Evolutionary conservation across 64 coral and sea anemone species (phyloP).

Genomic region (Montipora efflorescens): DNA sequence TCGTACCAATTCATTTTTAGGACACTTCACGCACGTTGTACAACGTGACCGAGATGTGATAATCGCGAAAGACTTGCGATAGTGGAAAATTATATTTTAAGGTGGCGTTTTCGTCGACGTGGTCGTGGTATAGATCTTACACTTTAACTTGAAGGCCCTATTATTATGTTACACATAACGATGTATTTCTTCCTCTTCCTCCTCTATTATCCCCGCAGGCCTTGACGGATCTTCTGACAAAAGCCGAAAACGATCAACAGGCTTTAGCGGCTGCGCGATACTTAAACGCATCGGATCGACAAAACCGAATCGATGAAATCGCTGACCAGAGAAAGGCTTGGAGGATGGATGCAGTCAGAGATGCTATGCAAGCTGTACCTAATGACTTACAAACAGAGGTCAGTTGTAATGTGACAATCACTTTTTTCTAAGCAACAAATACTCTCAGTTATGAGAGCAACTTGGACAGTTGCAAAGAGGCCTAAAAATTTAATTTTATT

Average conservation of each 20-base stretch:
- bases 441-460: no score
- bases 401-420: neutral
- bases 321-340: constrained; percentile 75
- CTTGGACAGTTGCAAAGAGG: no score
- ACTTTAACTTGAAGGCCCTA: no score
- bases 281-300: constrained; percentile 53
- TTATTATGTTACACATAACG: no score
- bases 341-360: constrained; percentile 81
- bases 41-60: neutral
- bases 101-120: no score
- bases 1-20: no score
- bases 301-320: constrained; percentile 71
- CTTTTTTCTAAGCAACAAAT: no score
- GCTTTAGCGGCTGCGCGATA: constrained; percentile 80
- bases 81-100: no score
- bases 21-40: no score
- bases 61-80: neutral
- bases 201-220: constrained; percentile 20
- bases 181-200: neutral
- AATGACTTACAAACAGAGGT: constrained; percentile 88
- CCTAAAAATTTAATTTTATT: no score
- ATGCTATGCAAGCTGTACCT: constrained; percentile 74
- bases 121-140: no score
- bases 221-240: constrained; percentile 75
- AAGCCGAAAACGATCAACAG: constrained; percentile 75